Evolutionary conservation across 2,113 vertebrate genomes (phyloP), one percentile per base, ranked within the genome.

Genomic region (Spea multiplicata): DNA sequence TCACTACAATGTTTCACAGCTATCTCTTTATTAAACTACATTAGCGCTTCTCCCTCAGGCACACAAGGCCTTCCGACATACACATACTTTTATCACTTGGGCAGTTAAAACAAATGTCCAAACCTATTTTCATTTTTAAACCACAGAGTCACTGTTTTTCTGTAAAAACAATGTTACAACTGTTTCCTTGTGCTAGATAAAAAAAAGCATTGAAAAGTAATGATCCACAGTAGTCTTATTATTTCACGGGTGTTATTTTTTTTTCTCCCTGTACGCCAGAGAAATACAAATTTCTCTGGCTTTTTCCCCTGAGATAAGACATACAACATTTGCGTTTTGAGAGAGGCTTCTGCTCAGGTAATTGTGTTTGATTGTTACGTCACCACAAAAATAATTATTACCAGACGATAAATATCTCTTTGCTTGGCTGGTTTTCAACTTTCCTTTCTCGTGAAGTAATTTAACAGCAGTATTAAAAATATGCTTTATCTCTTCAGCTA

Each of bases 391-490:
- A 16, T 50, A 67, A 68, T 55, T 77, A 82, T 90, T 89, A 99
- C 97, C 96, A 82, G 97, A 99, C 84, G 95, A 98, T 81, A 99
- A 94, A 83, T 97, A 99, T 89, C 96, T 95, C 88, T 95, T 98
- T 87, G 95, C 93, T 89, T 98, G 93, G 82, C 87, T 83, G 75
- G 90, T 91, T 84, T 96, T 96, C 93, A 99, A 95, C 87, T 95
- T 97, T 67, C 97, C 96, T 83, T 97, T 97, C 85, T 98, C 95
- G 66, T 96, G 91, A 5, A 99, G 90, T 84, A 95, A 88, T 84
- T 96, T 94, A 82, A 98, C 96, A 3, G 97, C 90, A 46, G 94
- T 93, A 80, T 95, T 92, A 88, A 99, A 96, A 88, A 98, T 94
- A 84, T 86, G 92, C 90, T 98, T 99, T 86, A 99, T 97, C 85